phyloP scores from a whole-genome alignment of 2,888 invertebrate genomes.

The Pasiphila rectangulata region DNA sequence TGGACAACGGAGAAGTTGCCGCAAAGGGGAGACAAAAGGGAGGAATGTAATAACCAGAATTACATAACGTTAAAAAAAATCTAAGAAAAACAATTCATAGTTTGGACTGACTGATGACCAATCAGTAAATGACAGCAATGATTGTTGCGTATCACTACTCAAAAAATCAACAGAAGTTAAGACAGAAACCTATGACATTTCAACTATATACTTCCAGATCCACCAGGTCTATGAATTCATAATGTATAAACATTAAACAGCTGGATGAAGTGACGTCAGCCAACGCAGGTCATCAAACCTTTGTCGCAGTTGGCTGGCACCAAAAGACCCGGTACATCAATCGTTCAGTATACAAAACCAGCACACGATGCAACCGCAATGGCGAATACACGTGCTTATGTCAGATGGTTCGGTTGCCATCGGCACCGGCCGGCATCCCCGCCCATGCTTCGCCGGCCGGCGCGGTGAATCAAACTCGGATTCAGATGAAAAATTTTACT shows the following conservation, averaged over 20 bases:
- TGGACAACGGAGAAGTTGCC: not conserved
- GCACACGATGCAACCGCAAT: conserved; percentile 21
- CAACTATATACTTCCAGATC: not conserved
- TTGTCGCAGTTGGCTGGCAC: not conserved
- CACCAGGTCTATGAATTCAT: not conserved
- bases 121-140: no score
- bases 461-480: not conserved
- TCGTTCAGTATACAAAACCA: conserved; percentile 1
- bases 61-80: no score
- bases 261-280: not conserved
- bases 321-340: conserved; percentile 2
- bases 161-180: not conserved
- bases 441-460: conserved; percentile 41
- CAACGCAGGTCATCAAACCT: not conserved
- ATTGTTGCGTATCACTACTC: no score
- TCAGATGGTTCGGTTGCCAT: conserved; percentile 36
- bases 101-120: no score
- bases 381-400: conserved; percentile 46
- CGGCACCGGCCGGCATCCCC: conserved; percentile 43
- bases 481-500: not conserved
- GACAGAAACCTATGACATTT: not conserved
- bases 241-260: not conserved
- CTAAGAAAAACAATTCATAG: not conserved
- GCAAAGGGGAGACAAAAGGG: conserved; percentile 45
- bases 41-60: no score